Evolutionary conservation across 2,797 vertebrate species (phyloP), one percentile per base, ranked within the genome.

Genomic region (Karalla daura): DNA sequence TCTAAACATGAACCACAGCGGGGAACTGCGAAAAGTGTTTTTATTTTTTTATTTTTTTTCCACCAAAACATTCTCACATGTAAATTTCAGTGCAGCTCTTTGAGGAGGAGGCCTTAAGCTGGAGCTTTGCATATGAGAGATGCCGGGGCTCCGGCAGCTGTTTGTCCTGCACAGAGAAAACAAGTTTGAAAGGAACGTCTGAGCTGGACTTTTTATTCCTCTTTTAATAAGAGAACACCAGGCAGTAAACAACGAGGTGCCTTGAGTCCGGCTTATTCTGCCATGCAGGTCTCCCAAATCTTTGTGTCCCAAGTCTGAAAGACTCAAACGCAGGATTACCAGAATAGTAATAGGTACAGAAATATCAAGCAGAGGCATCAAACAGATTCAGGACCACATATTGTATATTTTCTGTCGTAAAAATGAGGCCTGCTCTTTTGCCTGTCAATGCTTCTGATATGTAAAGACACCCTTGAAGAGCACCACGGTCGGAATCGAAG

Each of bases 121-220:
- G n/a, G n/a, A n/a, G n/a, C n/a, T 47, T 58, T 45, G 12, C 35
- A 21, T 49, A 15, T 23, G 41, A 30, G 36, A 28, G 33, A 23
- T 10, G 20, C 25, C 5, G 10, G 33, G 9, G 23, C 5, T 17
- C 3, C 23, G 24, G 58, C 61, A 69, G 64, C 37, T 67, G 56
- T 58, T 70, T 67, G 63, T 59, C 49, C 63, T 14, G 37, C 17
- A 35, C 51, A 56, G 51, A 30, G 36, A 60, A 47, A 67, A 74
- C 37, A 45, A 35, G 63, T 54, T 33, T 59, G 13, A 62, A 58
- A 63, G 25, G 28, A 75, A 47, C 43, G 70, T 43, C 49, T 67
- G 61, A 73, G 32, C 33, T 51, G 2, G n/a, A 4, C 21, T 61
- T 8, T 28, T 28, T 53, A 2, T 67, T 56, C 13, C 12, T 39